Evolutionary conservation across 64 coral and sea anemone genomes (phyloP).

Genomic region (Montipora efflorescens): DNA sequence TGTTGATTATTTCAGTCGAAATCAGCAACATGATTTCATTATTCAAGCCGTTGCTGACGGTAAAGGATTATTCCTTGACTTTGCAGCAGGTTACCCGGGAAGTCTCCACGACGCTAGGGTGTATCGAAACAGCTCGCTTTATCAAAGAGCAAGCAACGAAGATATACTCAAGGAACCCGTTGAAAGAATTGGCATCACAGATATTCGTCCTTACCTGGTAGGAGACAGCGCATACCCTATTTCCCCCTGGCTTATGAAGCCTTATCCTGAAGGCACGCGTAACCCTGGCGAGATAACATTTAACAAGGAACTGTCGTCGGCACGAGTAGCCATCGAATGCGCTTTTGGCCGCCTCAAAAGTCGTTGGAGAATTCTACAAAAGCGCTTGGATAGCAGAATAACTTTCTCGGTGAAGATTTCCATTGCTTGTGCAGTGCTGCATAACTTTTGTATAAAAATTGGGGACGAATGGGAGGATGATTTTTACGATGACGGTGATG

Average conservation of each 20-base stretch:
- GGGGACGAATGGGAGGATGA: conserved; percentile 72
- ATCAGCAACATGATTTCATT: conserved; percentile 20
- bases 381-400: conserved; percentile 25
- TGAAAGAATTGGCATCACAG: not conserved
- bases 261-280: conserved; percentile 55
- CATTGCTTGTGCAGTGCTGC: conserved; percentile 43
- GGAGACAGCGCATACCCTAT: conserved; percentile 38
- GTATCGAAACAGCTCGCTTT: conserved; percentile 46
- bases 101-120: conserved; percentile 48
- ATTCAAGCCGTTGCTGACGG: conserved; percentile 33
- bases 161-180: conserved; percentile 19
- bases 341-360: conserved; percentile 69
- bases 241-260: conserved; percentile 63
- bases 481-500: conserved; percentile 19
- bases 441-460: conserved; percentile 56
- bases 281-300: conserved; percentile 5
- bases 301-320: conserved; percentile 46
- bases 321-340: conserved; percentile 43
- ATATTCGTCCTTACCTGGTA: conserved; percentile 38
- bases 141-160: conserved; percentile 54
- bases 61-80: conserved; percentile 16
- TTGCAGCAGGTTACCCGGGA: conserved; percentile 54
- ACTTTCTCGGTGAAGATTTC: conserved; percentile 10
- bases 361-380: conserved; percentile 43
- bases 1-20: conserved; percentile 34